Conservation (phyloP, 2,797 vertebrate species). For the Fundulus diaphanus region DNA sequence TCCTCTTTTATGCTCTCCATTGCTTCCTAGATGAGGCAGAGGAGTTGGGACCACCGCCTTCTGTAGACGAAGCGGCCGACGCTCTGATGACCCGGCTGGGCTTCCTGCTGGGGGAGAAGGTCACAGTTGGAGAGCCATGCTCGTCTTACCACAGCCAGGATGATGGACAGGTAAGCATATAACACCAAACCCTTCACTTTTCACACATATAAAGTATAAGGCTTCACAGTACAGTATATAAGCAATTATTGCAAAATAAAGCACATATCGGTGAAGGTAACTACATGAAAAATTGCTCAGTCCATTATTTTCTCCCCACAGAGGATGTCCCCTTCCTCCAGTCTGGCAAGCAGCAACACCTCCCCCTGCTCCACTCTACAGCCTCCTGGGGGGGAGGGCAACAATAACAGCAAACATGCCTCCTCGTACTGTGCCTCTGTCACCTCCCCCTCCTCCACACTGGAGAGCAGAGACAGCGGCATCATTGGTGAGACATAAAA, state of each 20-base stretch:
- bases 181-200: neutral
- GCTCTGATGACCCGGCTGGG: slow-evolving; percentile 97
- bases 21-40: slow-evolving; percentile 84
- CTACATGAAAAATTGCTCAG: neutral
- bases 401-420: slow-evolving; percentile 72
- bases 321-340: slow-evolving; percentile 94
- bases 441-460: slow-evolving; percentile 93
- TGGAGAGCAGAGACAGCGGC: slow-evolving; percentile 96
- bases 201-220: neutral
- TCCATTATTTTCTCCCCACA: slow-evolving; percentile 65
- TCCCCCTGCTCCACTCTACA: slow-evolving; percentile 93
- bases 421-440: slow-evolving; percentile 85
- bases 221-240: neutral
- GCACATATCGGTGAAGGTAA: neutral
- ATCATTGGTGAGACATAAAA: slow-evolving; percentile 88
- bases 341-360: slow-evolving; percentile 92
- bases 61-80: slow-evolving; percentile 95
- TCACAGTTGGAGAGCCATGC: slow-evolving; percentile 83
- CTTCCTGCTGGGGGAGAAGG: slow-evolving; percentile 95
- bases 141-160: slow-evolving; percentile 87
- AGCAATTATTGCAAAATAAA: neutral
- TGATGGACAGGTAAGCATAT: slow-evolving; percentile 86
- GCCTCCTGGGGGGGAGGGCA: slow-evolving; percentile 75
- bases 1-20: neutral
- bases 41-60: slow-evolving; percentile 92